A percentile compares a stretch with the other conserved stretches of the same genome.
Conservation (phyloP, 37 sponge, comb jelly and placozoan species). For the Aplysina aerophoba region DNA sequence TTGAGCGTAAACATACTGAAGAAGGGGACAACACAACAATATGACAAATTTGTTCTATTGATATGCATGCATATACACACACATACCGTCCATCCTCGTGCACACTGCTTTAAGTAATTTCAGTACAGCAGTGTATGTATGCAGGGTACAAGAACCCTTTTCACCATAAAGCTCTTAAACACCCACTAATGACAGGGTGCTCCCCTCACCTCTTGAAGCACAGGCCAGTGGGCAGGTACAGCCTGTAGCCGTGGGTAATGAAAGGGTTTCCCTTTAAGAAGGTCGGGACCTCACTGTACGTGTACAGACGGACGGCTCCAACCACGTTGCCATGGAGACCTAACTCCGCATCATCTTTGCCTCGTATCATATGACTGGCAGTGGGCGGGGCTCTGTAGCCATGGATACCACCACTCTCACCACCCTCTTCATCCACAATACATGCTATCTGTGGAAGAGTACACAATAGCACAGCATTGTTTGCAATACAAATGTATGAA, state of each 20-base stretch:
- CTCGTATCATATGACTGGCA: not conserved
- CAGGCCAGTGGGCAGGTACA: conserved; percentile 54
- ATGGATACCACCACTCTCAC: not conserved
- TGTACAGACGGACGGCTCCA: conserved; percentile 71
- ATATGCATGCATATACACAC: too few relatives aligned
- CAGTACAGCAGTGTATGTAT: too few relatives aligned
- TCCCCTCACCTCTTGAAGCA: conserved; percentile 67
- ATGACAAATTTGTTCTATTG: too few relatives aligned
- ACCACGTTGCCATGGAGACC: not conserved
- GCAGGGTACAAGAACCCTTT: too few relatives aligned
- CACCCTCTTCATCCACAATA: conserved; percentile 17
- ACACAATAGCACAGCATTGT: not conserved
- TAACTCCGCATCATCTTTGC: not conserved
- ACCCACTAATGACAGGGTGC: not conserved
- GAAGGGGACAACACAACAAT: not conserved
- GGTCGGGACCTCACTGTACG: conserved; percentile 65
- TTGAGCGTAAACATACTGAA: conserved; percentile 71
- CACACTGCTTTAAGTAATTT: too few relatives aligned
- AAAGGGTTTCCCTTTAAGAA: conserved; percentile 80
- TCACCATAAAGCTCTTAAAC: not conserved
- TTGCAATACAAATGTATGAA: conserved; percentile 5
- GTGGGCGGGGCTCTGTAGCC: not conserved
- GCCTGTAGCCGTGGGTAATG: conserved; percentile 87
- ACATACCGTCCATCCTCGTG: too few relatives aligned
- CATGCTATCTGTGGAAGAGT: not conserved